Evolutionary conservation across 1,140 invertebrate species (phyloP).

Genomic region (Choristoneura fumiferana): DNA sequence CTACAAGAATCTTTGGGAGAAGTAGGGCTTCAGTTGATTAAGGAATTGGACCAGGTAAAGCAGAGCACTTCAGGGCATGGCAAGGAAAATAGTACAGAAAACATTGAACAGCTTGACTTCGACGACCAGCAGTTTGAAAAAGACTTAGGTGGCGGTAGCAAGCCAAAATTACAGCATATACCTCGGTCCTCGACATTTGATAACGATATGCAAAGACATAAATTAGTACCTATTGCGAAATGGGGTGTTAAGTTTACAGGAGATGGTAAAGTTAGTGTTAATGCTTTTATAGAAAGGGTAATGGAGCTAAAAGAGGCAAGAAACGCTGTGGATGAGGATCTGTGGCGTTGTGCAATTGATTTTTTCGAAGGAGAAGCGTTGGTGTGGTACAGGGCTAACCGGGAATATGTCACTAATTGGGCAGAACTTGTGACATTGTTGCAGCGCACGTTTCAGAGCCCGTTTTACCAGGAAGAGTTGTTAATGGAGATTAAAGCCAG

Average conservation of each 20-base stretch:
- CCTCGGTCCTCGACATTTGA: neutral
- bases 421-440: neutral
- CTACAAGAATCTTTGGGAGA: too few relatives aligned
- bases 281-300: neutral
- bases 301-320: neutral
- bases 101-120: too few relatives aligned
- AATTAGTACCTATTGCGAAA: neutral
- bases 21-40: too few relatives aligned
- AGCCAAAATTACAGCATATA: too few relatives aligned
- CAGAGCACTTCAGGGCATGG: too few relatives aligned
- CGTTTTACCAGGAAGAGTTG: neutral
- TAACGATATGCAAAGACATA: neutral
- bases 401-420: neutral
- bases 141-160: too few relatives aligned
- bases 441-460: neutral
- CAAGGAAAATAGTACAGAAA: too few relatives aligned
- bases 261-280: neutral
- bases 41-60: too few relatives aligned
- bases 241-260: neutral
- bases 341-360: neutral
- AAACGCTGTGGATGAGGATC: neutral
- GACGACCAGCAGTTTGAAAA: too few relatives aligned
- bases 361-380: neutral
- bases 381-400: neutral
- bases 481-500: neutral